Evolutionary conservation across 2,797 vertebrate genomes (phyloP), one percentile per base, ranked within the genome.

Genomic region (Molossus alvarezi): DNA sequence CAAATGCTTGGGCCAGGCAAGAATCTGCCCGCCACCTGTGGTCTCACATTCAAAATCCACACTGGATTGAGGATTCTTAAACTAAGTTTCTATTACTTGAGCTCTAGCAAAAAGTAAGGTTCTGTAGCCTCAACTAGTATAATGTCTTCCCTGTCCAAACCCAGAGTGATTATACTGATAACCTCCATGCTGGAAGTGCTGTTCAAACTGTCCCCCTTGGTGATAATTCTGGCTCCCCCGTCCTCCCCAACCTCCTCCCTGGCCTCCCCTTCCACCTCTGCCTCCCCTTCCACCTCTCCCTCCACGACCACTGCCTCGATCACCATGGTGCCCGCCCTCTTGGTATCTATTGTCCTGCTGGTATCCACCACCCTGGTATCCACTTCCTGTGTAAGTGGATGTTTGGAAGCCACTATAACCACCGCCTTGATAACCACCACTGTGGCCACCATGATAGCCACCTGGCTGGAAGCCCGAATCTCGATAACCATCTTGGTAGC

Each of bases 111-210:
- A 97, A 97, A 86, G 51, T 92, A 98, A 97, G 86, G 25, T 95
- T 92, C 95, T 93, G 97, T 96, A 97, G 97, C 98, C 98, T 99
- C 99, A 99, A 98, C 99, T 99, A 12, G 99, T 99, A 93, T 99
- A 99, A 96, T 99, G 99, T 98, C 99, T 99, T 98, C 99, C 99
- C 98, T 99, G 99, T 97, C 99, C 99, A 98, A 99, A 99, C 88
- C 99, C 99, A 95, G 99, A 99, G 0, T 99, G 99, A 98, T 98
- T 99, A 98, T 99, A 99, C 91, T 99, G 99, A 97, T 99, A 99
- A 64, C 99, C 99, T 27, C 99, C 99, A 18, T 99, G 99, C 97
- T 99, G 99, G 98, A 99, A 99, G 98, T 99, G 99, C 98, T 99
- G 99, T 98, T 99, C 99, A 98, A 99, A 99, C 64, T 99, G 99